Evolutionary conservation across 2,113 vertebrate genomes (phyloP).

Genomic region (Egretta garzetta): DNA sequence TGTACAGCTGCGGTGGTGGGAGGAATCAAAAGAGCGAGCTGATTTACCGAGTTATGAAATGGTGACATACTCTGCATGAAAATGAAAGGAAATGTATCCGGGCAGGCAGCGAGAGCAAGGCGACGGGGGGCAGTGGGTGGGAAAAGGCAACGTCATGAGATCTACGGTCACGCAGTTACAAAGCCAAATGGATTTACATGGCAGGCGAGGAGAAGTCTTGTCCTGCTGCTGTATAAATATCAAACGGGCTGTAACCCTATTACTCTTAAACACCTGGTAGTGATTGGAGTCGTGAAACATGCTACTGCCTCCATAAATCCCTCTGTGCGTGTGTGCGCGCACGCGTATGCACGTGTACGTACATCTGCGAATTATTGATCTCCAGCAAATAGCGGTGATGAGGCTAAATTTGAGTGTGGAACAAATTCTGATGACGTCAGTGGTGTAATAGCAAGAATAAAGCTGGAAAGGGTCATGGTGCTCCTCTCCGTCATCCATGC

Average conservation of each 20-base stretch:
- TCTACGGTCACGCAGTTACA: not conserved
- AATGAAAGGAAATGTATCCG: slow-evolving; percentile 13
- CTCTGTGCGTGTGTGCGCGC: not conserved
- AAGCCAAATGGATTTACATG: not conserved
- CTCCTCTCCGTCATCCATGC: accelerated
- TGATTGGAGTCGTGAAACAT: not conserved
- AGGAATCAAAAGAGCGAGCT: slow-evolving; percentile 41
- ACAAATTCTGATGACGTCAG: not conserved
- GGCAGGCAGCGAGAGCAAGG: not conserved
- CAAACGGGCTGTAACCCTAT: not conserved
- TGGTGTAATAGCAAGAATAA: not conserved
- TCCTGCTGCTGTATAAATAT: not conserved
- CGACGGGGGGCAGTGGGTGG: not conserved
- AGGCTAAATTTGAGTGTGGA: not conserved
- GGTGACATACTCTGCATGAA: slow-evolving; percentile 27
- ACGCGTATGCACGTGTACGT: accelerated
- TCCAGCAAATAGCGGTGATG: not conserved
- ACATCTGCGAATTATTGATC: not conserved
- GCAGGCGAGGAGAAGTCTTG: not conserved
- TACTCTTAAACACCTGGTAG: not conserved
- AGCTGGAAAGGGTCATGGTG: not conserved
- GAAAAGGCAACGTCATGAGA: not conserved
- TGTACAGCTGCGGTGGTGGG: slow-evolving; percentile 5
- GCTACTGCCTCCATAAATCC: not conserved
- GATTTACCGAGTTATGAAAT: slow-evolving; percentile 40